phyloP scores from a whole-genome alignment of 2,888 invertebrate species.

The Eilema sororculum region DNA sequence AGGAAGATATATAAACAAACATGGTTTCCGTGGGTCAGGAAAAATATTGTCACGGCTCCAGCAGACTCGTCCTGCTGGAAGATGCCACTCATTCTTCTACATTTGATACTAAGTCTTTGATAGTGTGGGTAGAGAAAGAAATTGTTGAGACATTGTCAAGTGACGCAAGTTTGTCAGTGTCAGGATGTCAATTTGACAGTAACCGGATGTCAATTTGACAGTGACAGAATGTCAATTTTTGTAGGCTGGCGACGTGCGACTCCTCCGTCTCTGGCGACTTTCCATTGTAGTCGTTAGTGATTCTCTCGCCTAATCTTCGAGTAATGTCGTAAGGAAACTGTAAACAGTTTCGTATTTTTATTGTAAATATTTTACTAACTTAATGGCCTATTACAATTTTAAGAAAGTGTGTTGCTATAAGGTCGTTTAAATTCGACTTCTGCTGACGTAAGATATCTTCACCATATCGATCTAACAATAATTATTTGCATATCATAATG shows the following conservation, averaged over 20 bases:
- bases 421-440: slow-evolving; percentile 77
- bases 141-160: not conserved
- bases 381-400: slow-evolving; percentile 82
- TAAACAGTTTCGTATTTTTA: slow-evolving; percentile 81
- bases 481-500: slow-evolving; percentile 62
- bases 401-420: slow-evolving; percentile 80
- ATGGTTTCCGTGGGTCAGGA: no score
- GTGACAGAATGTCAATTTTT: not conserved
- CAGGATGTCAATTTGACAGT: not conserved
- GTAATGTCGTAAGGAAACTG: slow-evolving; percentile 79
- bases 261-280: slow-evolving; percentile 47
- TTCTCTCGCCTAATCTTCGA: slow-evolving; percentile 84
- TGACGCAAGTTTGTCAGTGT: not conserved
- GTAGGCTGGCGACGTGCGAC: slow-evolving; percentile 27
- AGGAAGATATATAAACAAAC: not conserved
- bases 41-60: no score
- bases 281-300: slow-evolving; percentile 78
- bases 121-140: not conserved
- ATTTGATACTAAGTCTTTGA: not conserved
- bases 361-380: slow-evolving; percentile 84
- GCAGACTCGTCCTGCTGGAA: no score
- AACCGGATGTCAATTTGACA: not conserved
- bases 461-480: slow-evolving; percentile 64
- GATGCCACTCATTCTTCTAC: no score
- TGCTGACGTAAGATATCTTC: slow-evolving; percentile 58